Evolutionary conservation across 53 echinoderm and acorn worm species (phyloP), one percentile per base, ranked within the genome.

Genomic region (Antedon mediterranea): DNA sequence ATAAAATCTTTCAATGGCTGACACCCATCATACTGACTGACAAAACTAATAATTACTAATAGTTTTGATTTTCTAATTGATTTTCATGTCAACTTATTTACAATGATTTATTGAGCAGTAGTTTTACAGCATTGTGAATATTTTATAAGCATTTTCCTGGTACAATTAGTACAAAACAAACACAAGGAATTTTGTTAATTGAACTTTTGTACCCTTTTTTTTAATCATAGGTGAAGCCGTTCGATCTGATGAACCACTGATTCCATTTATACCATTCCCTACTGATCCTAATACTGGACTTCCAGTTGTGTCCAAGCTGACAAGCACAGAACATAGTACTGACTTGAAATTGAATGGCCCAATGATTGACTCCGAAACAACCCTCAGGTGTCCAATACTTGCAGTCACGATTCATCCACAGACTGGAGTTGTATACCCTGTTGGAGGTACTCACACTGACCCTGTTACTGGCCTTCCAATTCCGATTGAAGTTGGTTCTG

Each of bases 371-470:
- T 88, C 92, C 0, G 83, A 86, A 41, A 97, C 91, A 0, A 90
- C 92, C 7, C 92, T 97, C 42, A 88, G 88, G 71, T 91, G 91
- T 79, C 98, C 98, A 72, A 85, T 92, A 28, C 34, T 89, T 43
- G 92, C 86, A 18, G 89, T 97, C 77, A 97, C 98, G 37, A 97
- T 97, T 71, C 98, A 97, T 79, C 98, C 98, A 0, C 92, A 97
- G 81, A 87, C 98, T 0, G 98, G 98, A 27, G 90, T 97, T 28
- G 91, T 90, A 26, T 97, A 92, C 83, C 98, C 98, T 13, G 92
- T 97, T 31, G 89, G 82, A 8, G 98, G 98, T 20, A 97, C 98
- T 83, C 98, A 97, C 57, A 86, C 92, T 0, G 98, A 97, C 85
- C 98, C 98, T 14, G 92, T 97, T 30, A 97, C 98, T 3, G 92